phyloP scores from a whole-genome alignment of 53 echinoderm and acorn worm species.

The Crossaster papposus region DNA sequence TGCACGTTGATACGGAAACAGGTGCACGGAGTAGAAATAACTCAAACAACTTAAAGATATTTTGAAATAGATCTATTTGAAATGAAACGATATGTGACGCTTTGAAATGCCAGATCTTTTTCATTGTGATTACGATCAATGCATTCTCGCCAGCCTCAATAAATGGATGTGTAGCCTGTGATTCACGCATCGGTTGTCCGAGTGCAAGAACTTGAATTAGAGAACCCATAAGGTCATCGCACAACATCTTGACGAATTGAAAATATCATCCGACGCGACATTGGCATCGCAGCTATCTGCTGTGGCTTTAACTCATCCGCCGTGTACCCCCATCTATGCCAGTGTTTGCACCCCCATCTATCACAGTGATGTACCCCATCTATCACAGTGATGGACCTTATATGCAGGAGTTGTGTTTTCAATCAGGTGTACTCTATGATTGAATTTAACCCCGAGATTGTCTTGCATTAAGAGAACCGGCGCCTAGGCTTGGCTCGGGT shows the following conservation, averaged over 20 bases:
- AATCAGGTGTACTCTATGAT: constrained; percentile 29
- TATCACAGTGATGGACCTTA: background rate
- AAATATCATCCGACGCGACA: constrained; percentile 12
- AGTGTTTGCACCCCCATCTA: too few species aligned
- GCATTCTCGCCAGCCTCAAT: background rate
- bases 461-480: constrained; percentile 1
- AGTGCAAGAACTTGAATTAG: background rate
- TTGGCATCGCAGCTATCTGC: constrained; percentile 32
- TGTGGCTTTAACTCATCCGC: background rate
- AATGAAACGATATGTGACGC: background rate
- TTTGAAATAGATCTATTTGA: background rate
- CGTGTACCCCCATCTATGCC: too few species aligned
- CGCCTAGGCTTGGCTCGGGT: constrained; percentile 29
- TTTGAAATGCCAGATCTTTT: background rate
- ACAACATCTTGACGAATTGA: constrained; percentile 26
- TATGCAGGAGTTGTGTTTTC: constrained; percentile 12
- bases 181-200: background rate
- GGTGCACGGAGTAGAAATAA: background rate
- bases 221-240: background rate
- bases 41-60: background rate
- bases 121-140: background rate
- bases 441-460: constrained; percentile 25
- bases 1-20: background rate
- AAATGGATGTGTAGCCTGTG: background rate
- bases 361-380: background rate